Percentiles rank a stretch among this genome's conserved stretches.
These are phyloP conservation scores for Hoplostethus mediterraneus DNA, from an alignment of 2,797 vertebrate species.

Conservation along the genomic window DNA sequence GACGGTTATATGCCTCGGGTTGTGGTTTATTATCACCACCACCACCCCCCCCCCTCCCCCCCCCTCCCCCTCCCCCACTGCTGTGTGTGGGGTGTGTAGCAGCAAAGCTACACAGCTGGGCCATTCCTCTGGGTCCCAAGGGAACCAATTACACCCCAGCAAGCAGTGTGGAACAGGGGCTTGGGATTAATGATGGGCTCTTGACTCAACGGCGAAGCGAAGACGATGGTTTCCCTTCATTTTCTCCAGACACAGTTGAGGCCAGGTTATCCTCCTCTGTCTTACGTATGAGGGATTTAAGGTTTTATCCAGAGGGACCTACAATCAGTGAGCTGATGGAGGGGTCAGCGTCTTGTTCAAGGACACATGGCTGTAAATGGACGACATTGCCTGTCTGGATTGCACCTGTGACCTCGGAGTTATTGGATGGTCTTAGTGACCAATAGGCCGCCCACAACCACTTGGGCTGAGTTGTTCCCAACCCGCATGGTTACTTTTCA, in stretches of 20 bases:
- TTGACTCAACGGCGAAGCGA: slow-evolving; percentile 23
- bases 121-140: slow-evolving; percentile 50
- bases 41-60: no score
- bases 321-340: no score
- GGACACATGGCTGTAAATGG: no score
- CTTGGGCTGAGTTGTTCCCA: no score
- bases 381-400: background rate
- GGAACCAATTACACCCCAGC: slow-evolving; percentile 70
- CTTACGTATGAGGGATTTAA: background rate
- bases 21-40: background rate
- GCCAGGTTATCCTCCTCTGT: background rate
- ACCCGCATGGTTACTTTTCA: no score
- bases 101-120: slow-evolving; percentile 41
- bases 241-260: slow-evolving; percentile 1
- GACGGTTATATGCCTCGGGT: background rate
- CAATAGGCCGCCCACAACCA: no score
- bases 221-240: slow-evolving; percentile 12
- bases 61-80: background rate
- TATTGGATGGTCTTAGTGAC: no score
- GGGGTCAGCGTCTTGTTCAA: no score
- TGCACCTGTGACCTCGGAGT: no score
- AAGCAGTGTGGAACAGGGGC: slow-evolving; percentile 44
- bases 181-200: slow-evolving; percentile 54
- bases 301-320: no score
- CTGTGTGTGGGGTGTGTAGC: slow-evolving; percentile 24